Evolutionary conservation across 2,113 vertebrate genomes (phyloP), one percentile per base, ranked within the genome.

Genomic region (Gulo gulo): DNA sequence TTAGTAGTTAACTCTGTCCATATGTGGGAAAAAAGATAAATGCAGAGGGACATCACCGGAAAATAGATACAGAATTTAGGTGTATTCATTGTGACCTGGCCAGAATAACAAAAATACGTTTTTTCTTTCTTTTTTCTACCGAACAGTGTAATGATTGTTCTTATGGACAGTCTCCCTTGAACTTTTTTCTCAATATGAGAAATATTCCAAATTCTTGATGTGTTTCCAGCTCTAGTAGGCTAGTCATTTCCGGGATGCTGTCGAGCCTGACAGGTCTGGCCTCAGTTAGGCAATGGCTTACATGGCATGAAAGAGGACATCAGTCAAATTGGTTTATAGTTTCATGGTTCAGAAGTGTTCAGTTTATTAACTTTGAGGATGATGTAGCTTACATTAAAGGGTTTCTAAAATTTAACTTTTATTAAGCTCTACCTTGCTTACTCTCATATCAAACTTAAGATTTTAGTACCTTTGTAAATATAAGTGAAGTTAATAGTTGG

Each of bases 151-250:
- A 36, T 94, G 78, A 69, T 97, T 97, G 91, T 97, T 97, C 42
- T 97, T 94, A 85, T 67, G 59, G 80, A 78, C 59, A 96, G 2
- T 96, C 20, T 97, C 45, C 9, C 47, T 89, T 94, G 84, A 94
- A 59, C 50, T 84, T 91, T 92, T 89, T 80, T 86, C 52, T 96
- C 95, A 94, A 71, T 94, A 96, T 96, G 91, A 97, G 92, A 98
- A 98, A 97, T 98, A 97, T 34, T 98, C 92, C 94, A 91, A 97
- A 98, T 97, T 98, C 97, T 97, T 98, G 97, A 95, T 98, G 85
- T 96, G 79, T 97, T 98, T 98, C 97, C 97, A 98, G 88, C 85
- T 61, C 90, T 89, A 94, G 42, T 97, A 97, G 92, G 89, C 84
- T 88, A 96, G 91, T 98, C 97, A 98, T 97, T 98, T 98, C 97